Conservation (phyloP, 2,888 invertebrate species). For the Pristionchus japonicus region DNA sequence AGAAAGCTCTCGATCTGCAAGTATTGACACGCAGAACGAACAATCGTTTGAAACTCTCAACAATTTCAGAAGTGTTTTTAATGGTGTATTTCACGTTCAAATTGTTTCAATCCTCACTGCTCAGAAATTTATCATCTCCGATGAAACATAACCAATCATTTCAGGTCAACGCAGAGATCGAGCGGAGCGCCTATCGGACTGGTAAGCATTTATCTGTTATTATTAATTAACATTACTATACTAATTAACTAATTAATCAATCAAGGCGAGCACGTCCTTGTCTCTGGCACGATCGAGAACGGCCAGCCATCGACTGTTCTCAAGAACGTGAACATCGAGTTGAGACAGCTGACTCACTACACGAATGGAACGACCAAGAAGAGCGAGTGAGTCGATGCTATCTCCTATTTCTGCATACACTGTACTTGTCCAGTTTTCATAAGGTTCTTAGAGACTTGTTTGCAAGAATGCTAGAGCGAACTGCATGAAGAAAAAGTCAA, state of each 20-base stretch:
- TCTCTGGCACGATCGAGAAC: constrained; percentile 43
- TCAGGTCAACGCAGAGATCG: constrained; percentile 45
- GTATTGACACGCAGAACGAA: too few species aligned
- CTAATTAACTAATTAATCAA: not conserved
- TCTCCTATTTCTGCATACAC: too few species aligned
- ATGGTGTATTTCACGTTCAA: too few species aligned
- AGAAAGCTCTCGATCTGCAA: too few species aligned
- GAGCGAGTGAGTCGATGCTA: constrained; percentile 41
- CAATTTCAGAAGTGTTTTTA: too few species aligned
- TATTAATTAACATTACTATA: not conserved
- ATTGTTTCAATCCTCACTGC: not conserved
- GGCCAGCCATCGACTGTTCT: constrained; percentile 32
- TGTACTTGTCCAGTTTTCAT: not conserved
- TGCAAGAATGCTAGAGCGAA: too few species aligned
- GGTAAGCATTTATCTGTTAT: not conserved
- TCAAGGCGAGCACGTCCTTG: constrained; percentile 41
- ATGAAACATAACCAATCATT: not conserved
- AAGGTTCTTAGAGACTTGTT: not conserved
- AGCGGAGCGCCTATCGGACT: constrained; percentile 41
- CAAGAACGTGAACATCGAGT: constrained; percentile 37
- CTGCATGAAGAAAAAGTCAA: not conserved
- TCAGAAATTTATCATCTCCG: not conserved
- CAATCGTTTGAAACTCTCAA: too few species aligned
- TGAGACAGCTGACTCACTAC: constrained; percentile 38
- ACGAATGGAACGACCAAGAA: constrained; percentile 45